phyloP scores from a whole-genome alignment of 2,113 vertebrate species.

The Otus sunia region DNA sequence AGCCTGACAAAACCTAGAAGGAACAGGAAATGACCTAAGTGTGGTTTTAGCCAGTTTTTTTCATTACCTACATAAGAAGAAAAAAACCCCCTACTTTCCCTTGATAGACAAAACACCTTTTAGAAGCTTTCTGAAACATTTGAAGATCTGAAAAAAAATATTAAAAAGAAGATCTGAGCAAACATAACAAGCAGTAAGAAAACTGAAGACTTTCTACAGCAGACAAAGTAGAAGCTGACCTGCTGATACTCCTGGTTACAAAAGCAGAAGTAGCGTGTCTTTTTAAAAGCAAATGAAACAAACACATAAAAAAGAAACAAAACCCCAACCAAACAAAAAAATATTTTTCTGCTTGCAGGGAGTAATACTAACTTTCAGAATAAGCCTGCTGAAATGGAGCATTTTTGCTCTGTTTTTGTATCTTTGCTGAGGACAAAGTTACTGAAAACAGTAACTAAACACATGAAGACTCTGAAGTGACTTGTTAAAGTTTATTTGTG shows the following conservation, averaged over 20 bases:
- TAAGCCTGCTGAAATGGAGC: neutral
- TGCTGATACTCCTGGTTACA: neutral
- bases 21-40: conserved; percentile 66
- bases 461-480: neutral
- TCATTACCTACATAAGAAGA: conserved; percentile 32
- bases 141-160: neutral
- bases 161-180: neutral
- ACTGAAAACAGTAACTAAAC: neutral
- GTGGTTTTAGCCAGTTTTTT: conserved; percentile 51
- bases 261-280: conserved; percentile 35
- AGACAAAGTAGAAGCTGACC: neutral
- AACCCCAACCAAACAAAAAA: neutral
- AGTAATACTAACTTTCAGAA: neutral
- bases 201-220: neutral
- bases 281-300: neutral
- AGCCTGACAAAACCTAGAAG: conserved; percentile 65
- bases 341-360: neutral
- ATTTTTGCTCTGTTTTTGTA: conserved; percentile 1
- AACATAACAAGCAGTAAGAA: neutral
- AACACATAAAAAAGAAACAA: neutral
- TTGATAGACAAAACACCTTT: conserved; percentile 12
- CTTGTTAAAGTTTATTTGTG: neutral
- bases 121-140: neutral
- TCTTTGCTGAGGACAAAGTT: neutral
- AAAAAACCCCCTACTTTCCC: neutral